Evolutionary conservation across 2,113 vertebrate genomes (phyloP), one percentile per base, ranked within the genome.

Genomic region (Oreochromis aureus): DNA sequence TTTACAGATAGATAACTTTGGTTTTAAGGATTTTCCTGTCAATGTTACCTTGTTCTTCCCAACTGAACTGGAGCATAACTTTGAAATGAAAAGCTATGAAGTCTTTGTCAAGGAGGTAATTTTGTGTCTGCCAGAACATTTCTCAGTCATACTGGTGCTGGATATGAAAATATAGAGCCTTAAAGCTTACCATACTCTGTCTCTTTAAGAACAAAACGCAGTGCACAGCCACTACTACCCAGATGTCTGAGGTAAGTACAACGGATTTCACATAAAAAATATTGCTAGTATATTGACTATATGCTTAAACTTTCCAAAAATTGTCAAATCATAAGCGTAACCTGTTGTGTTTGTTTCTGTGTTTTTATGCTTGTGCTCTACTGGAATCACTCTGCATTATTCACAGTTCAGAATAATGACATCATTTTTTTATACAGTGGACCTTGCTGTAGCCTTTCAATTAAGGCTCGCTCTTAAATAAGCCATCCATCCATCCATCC

Each of bases 1-100:
- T 66, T 61, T 15, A 18, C 89, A 97, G 96, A 89, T 97, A 13
- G 78, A 89, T 24, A 97, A 96, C 81, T 58, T 58, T 51, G 95
- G 93, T 53, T 51, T 69, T 7, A 97, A 91, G 78, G 66, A 22
- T 48, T 92, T 96, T 69, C 94, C 94, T 15, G 76, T 95, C 36
- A 89, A 53, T 1, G 90, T 96, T 34, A 89, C 86, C 2, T 59
- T 97, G 44, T 4, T 13, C 18, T 92, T 96, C 63, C 92, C 93
- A 24, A 93, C 83, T 54, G n/a, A 91, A 87, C 90, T 94, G 44
- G 61, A 85, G 5, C 19, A 93, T 22, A 19, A 46, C 81, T 94
- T 96, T 90, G 87, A 93, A 80, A 82, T 95, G 15, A 59, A 15
- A 1, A 51, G 48, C 48, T 51, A 51, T 84, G 3, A 24, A 46